Evolutionary conservation across 2,888 invertebrate species (phyloP).

Genomic region (Idaea aversata): DNA sequence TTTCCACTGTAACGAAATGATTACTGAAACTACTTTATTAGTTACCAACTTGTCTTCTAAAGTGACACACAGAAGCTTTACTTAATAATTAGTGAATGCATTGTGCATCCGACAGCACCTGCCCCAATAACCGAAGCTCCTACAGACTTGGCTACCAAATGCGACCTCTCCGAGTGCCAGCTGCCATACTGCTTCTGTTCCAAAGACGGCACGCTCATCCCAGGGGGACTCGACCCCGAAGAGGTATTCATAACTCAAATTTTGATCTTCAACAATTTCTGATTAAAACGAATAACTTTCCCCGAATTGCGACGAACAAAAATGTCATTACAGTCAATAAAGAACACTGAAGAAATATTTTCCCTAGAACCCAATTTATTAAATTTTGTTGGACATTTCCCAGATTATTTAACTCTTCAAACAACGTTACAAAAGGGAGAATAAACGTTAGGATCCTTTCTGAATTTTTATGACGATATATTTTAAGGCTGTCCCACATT

Average conservation of each 20-base stretch:
- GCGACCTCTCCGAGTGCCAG: constrained; percentile 86
- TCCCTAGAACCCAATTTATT: constrained; percentile 28
- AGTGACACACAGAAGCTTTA: no score
- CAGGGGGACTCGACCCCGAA: constrained; percentile 89
- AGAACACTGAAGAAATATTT: constrained; percentile 12
- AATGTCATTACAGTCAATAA: constrained; percentile 3
- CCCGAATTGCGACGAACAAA: background rate
- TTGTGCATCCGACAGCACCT: constrained; percentile 78
- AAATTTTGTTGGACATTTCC: constrained; percentile 29
- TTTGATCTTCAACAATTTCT: constrained; percentile 1
- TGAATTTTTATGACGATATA: constrained; percentile 19
- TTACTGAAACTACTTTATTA: no score
- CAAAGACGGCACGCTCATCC: constrained; percentile 93
- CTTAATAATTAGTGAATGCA: background rate
- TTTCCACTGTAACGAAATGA: no score
- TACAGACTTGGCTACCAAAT: constrained; percentile 88
- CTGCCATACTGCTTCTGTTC: constrained; percentile 96
- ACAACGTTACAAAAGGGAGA: constrained; percentile 29
- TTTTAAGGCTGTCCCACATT: constrained; percentile 10
- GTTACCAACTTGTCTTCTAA: no score
- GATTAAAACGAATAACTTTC: constrained; percentile 4
- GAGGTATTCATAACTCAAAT: constrained; percentile 78
- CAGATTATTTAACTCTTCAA: constrained; percentile 34
- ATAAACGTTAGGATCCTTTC: constrained; percentile 18
- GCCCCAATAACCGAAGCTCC: constrained; percentile 91